A percentile compares a stretch with the other conserved stretches of the same genome.
Evolutionary conservation across 2,888 invertebrate genomes (phyloP).

Genomic region (Hesperia comma): DNA sequence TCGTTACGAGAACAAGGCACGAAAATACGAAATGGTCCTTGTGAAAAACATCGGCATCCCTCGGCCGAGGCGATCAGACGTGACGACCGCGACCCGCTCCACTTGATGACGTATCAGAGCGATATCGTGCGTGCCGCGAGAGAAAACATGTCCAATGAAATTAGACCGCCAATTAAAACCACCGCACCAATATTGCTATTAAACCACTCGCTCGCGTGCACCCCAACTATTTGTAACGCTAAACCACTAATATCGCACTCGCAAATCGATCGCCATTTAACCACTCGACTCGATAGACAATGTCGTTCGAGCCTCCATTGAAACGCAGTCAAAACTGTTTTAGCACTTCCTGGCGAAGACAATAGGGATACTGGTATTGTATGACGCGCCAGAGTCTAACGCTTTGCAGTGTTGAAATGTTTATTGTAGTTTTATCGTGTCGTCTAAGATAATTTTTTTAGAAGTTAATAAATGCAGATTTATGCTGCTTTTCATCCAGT

Average conservation of each 20-base stretch:
- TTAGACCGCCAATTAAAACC: slow-evolving; percentile 47
- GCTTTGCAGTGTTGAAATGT: neutral
- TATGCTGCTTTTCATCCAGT: no score
- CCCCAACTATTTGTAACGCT: slow-evolving; percentile 47
- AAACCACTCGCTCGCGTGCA: slow-evolving; percentile 51
- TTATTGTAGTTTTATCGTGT: no score
- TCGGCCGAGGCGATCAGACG: slow-evolving; percentile 46
- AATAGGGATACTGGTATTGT: slow-evolving; percentile 24
- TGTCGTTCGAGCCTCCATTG: slow-evolving; percentile 16
- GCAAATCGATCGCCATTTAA: slow-evolving; percentile 7
- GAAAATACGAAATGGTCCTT: slow-evolving; percentile 19
- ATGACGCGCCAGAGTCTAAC: neutral
- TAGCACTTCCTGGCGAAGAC: slow-evolving; percentile 22
- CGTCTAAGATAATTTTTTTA: no score
- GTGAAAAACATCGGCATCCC: slow-evolving; percentile 32
- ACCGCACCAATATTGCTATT: slow-evolving; percentile 35
- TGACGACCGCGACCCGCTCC: slow-evolving; percentile 49
- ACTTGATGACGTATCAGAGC: slow-evolving; percentile 54
- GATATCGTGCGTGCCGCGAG: slow-evolving; percentile 48
- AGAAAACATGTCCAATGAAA: slow-evolving; percentile 48
- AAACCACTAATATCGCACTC: slow-evolving; percentile 50
- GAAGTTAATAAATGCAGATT: no score
- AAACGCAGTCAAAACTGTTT: slow-evolving; percentile 19
- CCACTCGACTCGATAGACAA: slow-evolving; percentile 14
- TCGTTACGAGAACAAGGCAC: neutral